Evolutionary conservation across 1,140 invertebrate genomes (phyloP).

Genomic region (Sarcophaga bullata): DNA sequence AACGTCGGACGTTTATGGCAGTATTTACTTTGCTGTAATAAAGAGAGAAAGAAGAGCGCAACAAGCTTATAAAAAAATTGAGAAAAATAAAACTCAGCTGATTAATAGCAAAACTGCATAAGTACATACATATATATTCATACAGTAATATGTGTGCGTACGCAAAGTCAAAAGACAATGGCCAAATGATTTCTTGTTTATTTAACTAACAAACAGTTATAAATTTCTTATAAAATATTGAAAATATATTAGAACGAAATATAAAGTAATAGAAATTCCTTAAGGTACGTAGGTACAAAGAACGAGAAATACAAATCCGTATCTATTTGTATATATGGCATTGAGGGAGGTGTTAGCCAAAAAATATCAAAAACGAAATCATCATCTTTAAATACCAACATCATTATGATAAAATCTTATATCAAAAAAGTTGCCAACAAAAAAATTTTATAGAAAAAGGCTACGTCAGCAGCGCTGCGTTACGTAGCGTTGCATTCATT

Average conservation of each 20-base stretch:
- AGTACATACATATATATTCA: too few relatives aligned
- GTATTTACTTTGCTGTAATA: background rate
- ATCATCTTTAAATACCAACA: slow-evolving; percentile 20
- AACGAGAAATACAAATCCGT: background rate
- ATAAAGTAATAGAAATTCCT: too few relatives aligned
- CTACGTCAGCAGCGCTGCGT: slow-evolving; percentile 39
- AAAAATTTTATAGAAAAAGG: slow-evolving; percentile 21
- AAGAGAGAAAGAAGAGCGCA: slow-evolving; percentile 12
- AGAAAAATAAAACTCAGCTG: slow-evolving; percentile 30
- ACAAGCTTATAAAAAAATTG: slow-evolving; percentile 8
- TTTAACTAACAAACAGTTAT: too few relatives aligned
- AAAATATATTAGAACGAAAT: too few relatives aligned
- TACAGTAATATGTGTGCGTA: background rate
- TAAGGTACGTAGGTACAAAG: background rate
- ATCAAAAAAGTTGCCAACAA: slow-evolving; percentile 19
- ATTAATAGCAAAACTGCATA: background rate
- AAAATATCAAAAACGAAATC: slow-evolving; percentile 3
- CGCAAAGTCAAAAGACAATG: background rate
- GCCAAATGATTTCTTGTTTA: too few relatives aligned
- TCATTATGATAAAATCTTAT: slow-evolving; percentile 34
- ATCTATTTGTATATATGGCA: background rate
- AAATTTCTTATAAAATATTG: too few relatives aligned
- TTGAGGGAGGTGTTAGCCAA: background rate
- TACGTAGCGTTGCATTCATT: slow-evolving; percentile 12
- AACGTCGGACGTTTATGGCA: slow-evolving; percentile 19